Evolutionary conservation across 2,113 vertebrate genomes (phyloP), one percentile per base, ranked within the genome.

Genomic region (Heteronetta atricapilla): DNA sequence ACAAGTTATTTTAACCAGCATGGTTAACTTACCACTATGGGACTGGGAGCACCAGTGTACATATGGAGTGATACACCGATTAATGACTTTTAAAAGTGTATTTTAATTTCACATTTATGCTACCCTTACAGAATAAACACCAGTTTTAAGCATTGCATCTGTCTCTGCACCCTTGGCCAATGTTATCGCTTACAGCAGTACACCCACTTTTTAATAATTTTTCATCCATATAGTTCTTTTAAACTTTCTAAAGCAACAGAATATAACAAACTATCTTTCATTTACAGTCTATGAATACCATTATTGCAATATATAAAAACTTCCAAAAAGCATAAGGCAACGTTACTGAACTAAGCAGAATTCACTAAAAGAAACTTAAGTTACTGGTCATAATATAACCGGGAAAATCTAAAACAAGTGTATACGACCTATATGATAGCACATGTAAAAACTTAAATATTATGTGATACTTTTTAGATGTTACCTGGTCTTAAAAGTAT

Each of bases 401-500:
- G 74, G n/a, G 40, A 77, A 74, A 81, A 74, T 82, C 56, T 80
- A 52, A 46, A 91, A 70, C 14, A 84, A 79, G 26, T 8, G 7
- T 44, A 10, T 23, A 79, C 22, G 75, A 86, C 68, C 26, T 40
- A 0, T 38, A 89, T 28, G 5, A 31, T 42, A 74, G 50, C 8
- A 40, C 18, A 38, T 4, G 10, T 82, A 53, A 63, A 94, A 70
- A 5, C 3, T 8, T 36, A 78, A 94, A 14, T 69, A 75, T 68
- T 25, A 93, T 68, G 26, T 77, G 60, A 67, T 53, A 83, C 42
- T 44, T 72, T 67, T n/a, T 80, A 82, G 78, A 81, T 5, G 79
- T 95, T 87, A 99, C 99, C 99, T 99, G 96, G 97, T 97, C 97
- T 98, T 98, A 70, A 97, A 85, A 17, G 98, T 97, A 96, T 99